Evolutionary conservation across 2,797 vertebrate genomes (phyloP).

Genomic region (Spatula versicolor): DNA sequence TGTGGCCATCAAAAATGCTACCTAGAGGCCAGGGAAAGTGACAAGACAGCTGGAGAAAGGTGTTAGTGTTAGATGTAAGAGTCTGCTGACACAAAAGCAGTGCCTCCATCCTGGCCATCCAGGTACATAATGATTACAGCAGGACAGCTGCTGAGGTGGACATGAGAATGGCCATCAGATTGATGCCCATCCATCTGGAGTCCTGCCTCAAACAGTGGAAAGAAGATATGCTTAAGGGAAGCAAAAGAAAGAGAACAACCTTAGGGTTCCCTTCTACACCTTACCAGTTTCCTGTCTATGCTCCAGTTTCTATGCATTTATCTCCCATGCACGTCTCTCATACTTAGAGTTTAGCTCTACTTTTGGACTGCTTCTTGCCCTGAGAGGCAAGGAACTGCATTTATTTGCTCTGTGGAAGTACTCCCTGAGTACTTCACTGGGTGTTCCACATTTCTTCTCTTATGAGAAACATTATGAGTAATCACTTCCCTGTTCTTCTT

Average conservation of each 20-base stretch:
- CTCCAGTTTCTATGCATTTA: background rate
- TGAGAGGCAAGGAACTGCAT: background rate
- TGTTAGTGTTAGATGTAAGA: fast-evolving
- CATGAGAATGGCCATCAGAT: fast-evolving
- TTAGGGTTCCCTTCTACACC: background rate
- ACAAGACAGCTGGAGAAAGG: fast-evolving
- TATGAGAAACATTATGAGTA: background rate
- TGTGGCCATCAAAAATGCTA: background rate
- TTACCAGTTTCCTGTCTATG: background rate
- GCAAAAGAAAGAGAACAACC: background rate
- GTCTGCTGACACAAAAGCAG: background rate
- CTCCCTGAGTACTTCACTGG: background rate
- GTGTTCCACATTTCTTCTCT: background rate
- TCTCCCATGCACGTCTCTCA: background rate
- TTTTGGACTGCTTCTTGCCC: background rate
- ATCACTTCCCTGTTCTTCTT: background rate
- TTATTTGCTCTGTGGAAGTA: background rate
- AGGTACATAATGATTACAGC: fast-evolving
- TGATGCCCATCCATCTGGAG: background rate
- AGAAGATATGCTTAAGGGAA: background rate
- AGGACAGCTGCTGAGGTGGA: background rate
- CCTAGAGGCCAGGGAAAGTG: background rate
- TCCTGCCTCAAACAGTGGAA: background rate
- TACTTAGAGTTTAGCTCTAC: background rate
- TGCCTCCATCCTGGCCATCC: fast-evolving